Evolutionary conservation across 2,888 invertebrate genomes (phyloP).

Genomic region (Trichopria drosophilae): DNA sequence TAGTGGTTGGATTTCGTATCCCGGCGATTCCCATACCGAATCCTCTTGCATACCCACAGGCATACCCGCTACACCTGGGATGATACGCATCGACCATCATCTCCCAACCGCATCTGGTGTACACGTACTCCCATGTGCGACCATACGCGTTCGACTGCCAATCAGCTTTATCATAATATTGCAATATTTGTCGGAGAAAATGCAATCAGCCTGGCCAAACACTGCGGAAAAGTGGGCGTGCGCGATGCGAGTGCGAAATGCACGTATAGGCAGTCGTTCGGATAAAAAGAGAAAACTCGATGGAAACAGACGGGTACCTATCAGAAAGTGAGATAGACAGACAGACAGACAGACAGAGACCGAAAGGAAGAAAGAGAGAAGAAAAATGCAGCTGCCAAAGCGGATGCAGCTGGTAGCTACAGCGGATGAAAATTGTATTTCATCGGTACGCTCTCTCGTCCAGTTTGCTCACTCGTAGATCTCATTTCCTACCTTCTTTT

Average conservation of each 20-base stretch:
- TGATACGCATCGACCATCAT: not conserved
- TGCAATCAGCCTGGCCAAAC: conserved; percentile 47
- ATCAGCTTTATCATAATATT: conserved; percentile 34
- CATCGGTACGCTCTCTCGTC: conserved; percentile 33
- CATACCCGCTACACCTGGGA: not conserved
- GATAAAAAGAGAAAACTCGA: too few species aligned
- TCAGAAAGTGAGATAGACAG: conserved; percentile 10
- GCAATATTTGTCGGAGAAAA: conserved; percentile 45
- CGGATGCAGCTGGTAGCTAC: conserved; percentile 21
- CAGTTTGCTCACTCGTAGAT: conserved; percentile 39
- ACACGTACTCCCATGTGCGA: not conserved
- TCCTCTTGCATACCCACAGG: not conserved
- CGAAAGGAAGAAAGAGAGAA: not conserved
- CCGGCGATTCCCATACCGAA: too few species aligned
- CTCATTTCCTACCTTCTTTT: conserved; percentile 42
- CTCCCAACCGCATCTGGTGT: not conserved
- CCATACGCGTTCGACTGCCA: conserved; percentile 17
- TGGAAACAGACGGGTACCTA: conserved; percentile 4
- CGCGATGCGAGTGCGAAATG: conserved; percentile 6
- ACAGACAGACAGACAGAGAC: not conserved
- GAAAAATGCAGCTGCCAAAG: conserved; percentile 24
- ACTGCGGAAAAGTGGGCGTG: conserved; percentile 29
- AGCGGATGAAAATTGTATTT: conserved; percentile 44
- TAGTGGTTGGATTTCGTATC: too few species aligned
- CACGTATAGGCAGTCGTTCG: too few species aligned